Conservation (phyloP, 1,140 invertebrate genomes). For the Hormaphis cornu region DNA sequence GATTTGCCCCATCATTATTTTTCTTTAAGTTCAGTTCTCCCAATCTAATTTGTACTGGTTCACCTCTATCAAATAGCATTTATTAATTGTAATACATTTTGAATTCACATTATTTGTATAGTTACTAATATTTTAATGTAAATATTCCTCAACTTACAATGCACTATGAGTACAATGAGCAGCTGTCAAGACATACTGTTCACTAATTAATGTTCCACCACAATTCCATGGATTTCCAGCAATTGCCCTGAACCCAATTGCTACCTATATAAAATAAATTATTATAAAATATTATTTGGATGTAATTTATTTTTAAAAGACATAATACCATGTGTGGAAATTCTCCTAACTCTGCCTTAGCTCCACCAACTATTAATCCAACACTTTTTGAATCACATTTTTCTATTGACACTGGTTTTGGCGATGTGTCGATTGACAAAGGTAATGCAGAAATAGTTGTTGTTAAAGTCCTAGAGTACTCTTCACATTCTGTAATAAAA, state of each 20-base stretch:
- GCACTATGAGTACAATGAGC: constrained; percentile 44
- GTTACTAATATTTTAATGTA: background rate
- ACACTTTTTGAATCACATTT: constrained; percentile 43
- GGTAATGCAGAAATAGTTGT: constrained; percentile 42
- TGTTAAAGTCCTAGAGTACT: constrained; percentile 41
- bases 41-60: constrained; percentile 37
- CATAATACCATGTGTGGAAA: constrained; percentile 51
- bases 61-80: constrained; percentile 34
- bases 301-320: background rate
- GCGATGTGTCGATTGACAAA: constrained; percentile 36
- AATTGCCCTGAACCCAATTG: constrained; percentile 36
- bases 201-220: constrained; percentile 47
- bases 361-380: constrained; percentile 47
- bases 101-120: background rate
- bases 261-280: constrained; percentile 35
- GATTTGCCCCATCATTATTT: constrained; percentile 37
- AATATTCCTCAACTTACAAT: constrained; percentile 32
- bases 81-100: background rate
- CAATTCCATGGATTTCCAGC: constrained; percentile 39
- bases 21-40: constrained; percentile 39
- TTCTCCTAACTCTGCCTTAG: constrained; percentile 43
- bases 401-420: constrained; percentile 37
- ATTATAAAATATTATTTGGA: background rate
- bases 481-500: constrained; percentile 42
- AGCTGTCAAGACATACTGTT: constrained; percentile 45